Evolutionary conservation across 2,113 vertebrate species (phyloP).

Genomic region (Corythornis vintsioides): DNA sequence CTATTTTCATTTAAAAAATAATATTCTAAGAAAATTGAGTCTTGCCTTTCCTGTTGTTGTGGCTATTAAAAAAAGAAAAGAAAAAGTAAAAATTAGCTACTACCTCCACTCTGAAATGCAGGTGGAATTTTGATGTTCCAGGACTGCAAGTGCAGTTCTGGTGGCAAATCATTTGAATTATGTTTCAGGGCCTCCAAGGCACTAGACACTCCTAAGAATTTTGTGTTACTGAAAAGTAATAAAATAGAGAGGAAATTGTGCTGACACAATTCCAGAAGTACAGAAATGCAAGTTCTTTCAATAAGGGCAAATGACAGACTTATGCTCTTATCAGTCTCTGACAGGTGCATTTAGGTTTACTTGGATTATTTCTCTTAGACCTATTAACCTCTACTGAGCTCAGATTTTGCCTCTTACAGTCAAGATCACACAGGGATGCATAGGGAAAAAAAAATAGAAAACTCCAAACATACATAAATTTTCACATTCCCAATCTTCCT

Average conservation of each 20-base stretch:
- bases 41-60: neutral
- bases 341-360: conserved; percentile 11
- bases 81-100: neutral
- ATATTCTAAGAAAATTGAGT: neutral
- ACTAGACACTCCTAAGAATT: neutral
- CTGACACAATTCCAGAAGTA: neutral
- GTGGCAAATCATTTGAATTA: conserved; percentile 13
- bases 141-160: neutral
- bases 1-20: neutral
- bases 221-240: neutral
- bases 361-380: neutral
- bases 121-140: neutral
- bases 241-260: conserved; percentile 35
- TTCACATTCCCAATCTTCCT: neutral
- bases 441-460: neutral
- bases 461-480: neutral
- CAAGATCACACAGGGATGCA: neutral
- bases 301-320: neutral
- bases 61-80: neutral
- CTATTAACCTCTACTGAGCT: neutral
- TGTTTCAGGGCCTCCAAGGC: neutral
- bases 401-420: neutral
- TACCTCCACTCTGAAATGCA: neutral
- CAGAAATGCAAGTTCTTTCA: conserved; percentile 34
- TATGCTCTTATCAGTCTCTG: conserved; percentile 7